Percentiles rank a stretch among this genome's conserved stretches.
Conservation (phyloP, 2,113 vertebrate species). For the Andinoacara biseriatus region DNA sequence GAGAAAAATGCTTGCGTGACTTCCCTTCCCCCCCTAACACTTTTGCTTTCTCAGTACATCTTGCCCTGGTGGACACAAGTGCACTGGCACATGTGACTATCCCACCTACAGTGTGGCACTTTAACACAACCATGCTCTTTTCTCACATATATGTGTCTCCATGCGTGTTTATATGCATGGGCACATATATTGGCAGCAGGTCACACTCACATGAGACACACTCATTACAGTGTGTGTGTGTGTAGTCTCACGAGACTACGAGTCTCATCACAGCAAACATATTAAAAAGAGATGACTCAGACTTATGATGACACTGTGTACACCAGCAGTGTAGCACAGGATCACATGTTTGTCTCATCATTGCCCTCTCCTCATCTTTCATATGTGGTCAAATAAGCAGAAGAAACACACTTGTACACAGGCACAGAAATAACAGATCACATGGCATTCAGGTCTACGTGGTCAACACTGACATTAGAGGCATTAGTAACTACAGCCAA, state of each 20-base stretch:
- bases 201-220: background rate
- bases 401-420: background rate
- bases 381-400: slow-evolving; percentile 19
- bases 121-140: background rate
- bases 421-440: background rate
- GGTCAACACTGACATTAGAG: background rate
- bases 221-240: background rate
- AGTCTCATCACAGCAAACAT: slow-evolving; percentile 72
- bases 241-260: slow-evolving; percentile 36
- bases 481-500: background rate
- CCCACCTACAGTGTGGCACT: slow-evolving; percentile 54
- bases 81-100: slow-evolving; percentile 55
- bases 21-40: slow-evolving; percentile 42
- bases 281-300: slow-evolving; percentile 76
- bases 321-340: slow-evolving; percentile 45
- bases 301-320: slow-evolving; percentile 59
- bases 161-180: slow-evolving; percentile 20
- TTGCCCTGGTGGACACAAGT: slow-evolving; percentile 60
- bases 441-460: background rate
- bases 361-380: slow-evolving; percentile 19
- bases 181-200: slow-evolving; percentile 28
- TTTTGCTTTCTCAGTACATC: slow-evolving; percentile 59
- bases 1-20: slow-evolving; percentile 65
- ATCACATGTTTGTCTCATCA: slow-evolving; percentile 46
- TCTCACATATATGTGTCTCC: background rate